Evolutionary conservation across 2,888 invertebrate species (phyloP).

Genomic region (Chesias legatella): DNA sequence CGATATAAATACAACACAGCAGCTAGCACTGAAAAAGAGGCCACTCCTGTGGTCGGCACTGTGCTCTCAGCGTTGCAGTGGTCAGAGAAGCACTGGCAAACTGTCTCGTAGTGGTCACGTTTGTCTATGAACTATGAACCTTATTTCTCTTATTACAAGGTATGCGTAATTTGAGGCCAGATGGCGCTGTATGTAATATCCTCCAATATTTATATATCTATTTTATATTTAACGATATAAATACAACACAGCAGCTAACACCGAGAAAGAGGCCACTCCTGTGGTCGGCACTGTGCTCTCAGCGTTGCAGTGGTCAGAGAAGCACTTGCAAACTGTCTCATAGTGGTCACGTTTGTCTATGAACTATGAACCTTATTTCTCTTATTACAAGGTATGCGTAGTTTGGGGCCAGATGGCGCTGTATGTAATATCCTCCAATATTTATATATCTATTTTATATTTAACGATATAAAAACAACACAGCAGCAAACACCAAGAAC

Average conservation of each 20-base stretch:
- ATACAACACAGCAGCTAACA: slow-evolving; percentile 40
- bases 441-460: too few species aligned
- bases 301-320: slow-evolving; percentile 81
- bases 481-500: slow-evolving; percentile 42
- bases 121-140: too few species aligned
- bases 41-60: slow-evolving; percentile 32
- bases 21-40: slow-evolving; percentile 44
- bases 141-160: too few species aligned
- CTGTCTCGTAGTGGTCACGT: slow-evolving; percentile 80
- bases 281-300: slow-evolving; percentile 35
- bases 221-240: slow-evolving; percentile 31
- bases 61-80: slow-evolving; percentile 74
- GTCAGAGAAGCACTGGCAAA: slow-evolving; percentile 82
- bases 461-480: slow-evolving; percentile 38
- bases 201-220: too few species aligned
- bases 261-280: slow-evolving; percentile 35
- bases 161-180: too few species aligned
- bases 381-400: too few species aligned
- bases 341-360: slow-evolving; percentile 82
- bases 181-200: too few species aligned
- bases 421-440: too few species aligned
- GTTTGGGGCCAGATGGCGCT: too few species aligned
- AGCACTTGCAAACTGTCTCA: slow-evolving; percentile 83
- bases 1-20: slow-evolving; percentile 36
- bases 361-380: too few species aligned